Evolutionary conservation across 2,888 invertebrate species (phyloP), one percentile per base, ranked within the genome.

Genomic region (Aplocera efformata): DNA sequence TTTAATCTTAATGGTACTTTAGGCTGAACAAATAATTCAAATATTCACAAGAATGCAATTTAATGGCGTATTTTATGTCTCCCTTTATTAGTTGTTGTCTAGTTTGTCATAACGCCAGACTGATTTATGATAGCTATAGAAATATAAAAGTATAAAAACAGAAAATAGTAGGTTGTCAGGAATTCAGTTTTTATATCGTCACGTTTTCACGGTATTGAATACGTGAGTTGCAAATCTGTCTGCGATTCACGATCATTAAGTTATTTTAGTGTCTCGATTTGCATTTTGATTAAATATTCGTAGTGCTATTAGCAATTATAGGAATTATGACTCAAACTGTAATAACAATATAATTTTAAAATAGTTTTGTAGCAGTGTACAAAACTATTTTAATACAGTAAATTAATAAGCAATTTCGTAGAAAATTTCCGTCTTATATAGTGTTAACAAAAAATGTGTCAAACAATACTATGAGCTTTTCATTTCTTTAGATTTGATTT

Each of bases 231-330:
- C 57, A 62, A 67, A 35, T 24, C 71, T 67, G 65, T 63, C 60
- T 63, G 66, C 59, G 63, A 61, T 69, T 74, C 73, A 73, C 58
- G 53, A 63, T 49, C 50, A 52, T 46, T 56, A 50, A 62, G 50
- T 60, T 57, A 53, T 63, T 66, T 65, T 65, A 67, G 63, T 63
- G 58, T n/a, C 48, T 55, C 50, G 62, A 67, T 83, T 78, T 72
- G 70, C 76, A 81, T 79, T 72, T 79, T 72, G 77, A 76, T 70
- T 72, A 75, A 72, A 44, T 50, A 44, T 55, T 42, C 42, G 42
- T 38, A 53, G 32, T 34, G 26, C 34, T 41, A 35, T 22, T 22
- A 34, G 41, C 34, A 22, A 26, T 34, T 28, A 31, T 41, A 30
- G 13, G 5, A 17, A 17, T 3, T 17, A 17, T 17, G 2, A 3